Conservation (phyloP, 2,888 invertebrate species). For the Lasioglossum villosulum region DNA sequence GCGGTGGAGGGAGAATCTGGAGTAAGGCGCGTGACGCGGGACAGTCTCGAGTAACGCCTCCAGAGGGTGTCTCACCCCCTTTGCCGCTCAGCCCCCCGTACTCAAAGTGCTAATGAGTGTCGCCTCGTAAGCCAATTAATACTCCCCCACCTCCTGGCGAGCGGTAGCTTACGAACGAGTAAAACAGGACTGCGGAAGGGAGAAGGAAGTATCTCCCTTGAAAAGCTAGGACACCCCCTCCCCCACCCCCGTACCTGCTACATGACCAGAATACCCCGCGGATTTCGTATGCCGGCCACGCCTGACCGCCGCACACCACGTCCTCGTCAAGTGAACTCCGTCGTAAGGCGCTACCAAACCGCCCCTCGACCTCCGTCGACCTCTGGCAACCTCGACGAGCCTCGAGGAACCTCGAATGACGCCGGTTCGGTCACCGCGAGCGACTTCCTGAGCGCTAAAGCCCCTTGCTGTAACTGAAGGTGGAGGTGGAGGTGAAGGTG, state of each 20-base stretch:
- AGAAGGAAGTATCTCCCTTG: conserved; percentile 61
- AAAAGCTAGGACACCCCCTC: conserved; percentile 62
- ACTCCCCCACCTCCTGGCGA: conserved; percentile 70
- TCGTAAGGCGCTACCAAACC: conserved; percentile 72
- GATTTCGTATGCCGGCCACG: conserved; percentile 84
- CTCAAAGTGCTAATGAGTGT: conserved; percentile 85
- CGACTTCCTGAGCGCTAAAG: conserved; percentile 28
- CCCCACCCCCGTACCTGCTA: conserved; percentile 73
- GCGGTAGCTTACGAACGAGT: conserved; percentile 67
- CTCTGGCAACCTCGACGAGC: conserved; percentile 38
- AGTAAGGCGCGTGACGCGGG: conserved; percentile 66
- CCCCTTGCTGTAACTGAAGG: neutral
- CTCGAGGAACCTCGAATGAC: conserved; percentile 43
- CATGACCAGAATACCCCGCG: conserved; percentile 84
- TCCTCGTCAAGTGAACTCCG: conserved; percentile 78
- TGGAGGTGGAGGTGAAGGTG: neutral
- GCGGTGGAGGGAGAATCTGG: conserved; percentile 38
- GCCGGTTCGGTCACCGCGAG: conserved; percentile 39
- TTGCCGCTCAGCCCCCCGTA: conserved; percentile 75
- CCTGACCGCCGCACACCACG: conserved; percentile 79
- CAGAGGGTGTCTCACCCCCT: conserved; percentile 68
- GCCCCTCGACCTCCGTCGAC: conserved; percentile 42
- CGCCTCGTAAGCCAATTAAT: conserved; percentile 85
- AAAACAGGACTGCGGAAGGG: conserved; percentile 51
- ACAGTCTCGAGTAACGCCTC: conserved; percentile 67